Percentiles rank a stretch among this genome's conserved stretches.
Conservation (phyloP, 2,888 invertebrate genomes). For the Dione vanillae region DNA sequence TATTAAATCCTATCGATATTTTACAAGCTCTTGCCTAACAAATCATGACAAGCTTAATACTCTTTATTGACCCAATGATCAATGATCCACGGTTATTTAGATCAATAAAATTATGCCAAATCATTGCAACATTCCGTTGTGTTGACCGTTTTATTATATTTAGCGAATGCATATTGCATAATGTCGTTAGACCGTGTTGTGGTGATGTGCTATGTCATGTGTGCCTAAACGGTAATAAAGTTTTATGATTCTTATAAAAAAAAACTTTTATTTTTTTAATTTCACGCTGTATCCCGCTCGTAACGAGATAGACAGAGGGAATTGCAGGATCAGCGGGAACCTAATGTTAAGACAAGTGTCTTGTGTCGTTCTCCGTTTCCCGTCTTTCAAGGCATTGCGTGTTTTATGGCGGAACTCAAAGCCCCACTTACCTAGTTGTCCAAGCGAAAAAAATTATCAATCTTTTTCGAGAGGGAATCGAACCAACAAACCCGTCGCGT, state of each 20-base stretch:
- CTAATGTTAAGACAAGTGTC: no score
- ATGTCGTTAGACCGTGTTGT: conserved; percentile 41
- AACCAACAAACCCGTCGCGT: no score
- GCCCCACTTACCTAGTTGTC: no score
- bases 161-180: conserved; percentile 43
- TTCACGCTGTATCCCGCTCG: background rate
- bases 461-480: no score
- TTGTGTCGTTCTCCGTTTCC: no score
- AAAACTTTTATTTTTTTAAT: background rate
- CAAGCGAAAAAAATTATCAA: no score
- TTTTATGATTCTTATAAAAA: background rate
- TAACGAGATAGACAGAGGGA: no score
- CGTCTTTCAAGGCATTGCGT: no score
- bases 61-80: conserved; percentile 78
- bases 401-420: no score
- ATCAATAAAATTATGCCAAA: conserved; percentile 83
- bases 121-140: conserved; percentile 63
- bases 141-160: conserved; percentile 72
- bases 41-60: conserved; percentile 69
- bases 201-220: conserved; percentile 51
- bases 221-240: conserved; percentile 51
- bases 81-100: conserved; percentile 80
- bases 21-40: conserved; percentile 47
- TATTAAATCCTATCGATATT: conserved; percentile 40
- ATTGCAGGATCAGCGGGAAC: no score